phyloP scores from a whole-genome alignment of 2,888 invertebrate species.

The Drosophila nigricruria region DNA sequence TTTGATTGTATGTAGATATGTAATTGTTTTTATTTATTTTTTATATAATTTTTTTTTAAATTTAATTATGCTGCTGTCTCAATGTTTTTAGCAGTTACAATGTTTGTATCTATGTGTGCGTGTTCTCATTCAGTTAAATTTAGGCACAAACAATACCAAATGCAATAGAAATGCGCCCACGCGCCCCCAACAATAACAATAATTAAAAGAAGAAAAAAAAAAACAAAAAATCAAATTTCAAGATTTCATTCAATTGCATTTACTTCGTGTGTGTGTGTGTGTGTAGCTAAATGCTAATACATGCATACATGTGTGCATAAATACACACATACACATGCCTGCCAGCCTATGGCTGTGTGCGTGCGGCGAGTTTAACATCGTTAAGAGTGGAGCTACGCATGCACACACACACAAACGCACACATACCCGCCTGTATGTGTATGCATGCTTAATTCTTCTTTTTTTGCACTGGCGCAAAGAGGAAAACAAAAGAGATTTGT shows the following conservation, averaged over 20 bases:
- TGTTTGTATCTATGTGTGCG: conserved; percentile 11
- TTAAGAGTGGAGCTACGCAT: conserved; percentile 18
- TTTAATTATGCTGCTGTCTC: conserved; percentile 28
- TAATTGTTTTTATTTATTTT: conserved; percentile 28
- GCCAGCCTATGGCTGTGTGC: too few relatives aligned
- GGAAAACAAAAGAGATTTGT: conserved; percentile 21
- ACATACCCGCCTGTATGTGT: neutral
- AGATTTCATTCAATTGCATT: conserved; percentile 41
- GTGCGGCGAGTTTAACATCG: conserved; percentile 14
- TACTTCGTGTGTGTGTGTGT: conserved; percentile 9
- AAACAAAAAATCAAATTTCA: conserved; percentile 9
- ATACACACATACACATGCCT: neutral
- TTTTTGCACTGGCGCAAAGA: conserved; percentile 12
- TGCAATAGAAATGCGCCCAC: conserved; percentile 22
- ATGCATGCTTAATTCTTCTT: conserved; percentile 3
- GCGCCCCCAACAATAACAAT: conserved; percentile 15
- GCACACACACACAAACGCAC: conserved; percentile 2
- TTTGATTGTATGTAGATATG: conserved; percentile 23
- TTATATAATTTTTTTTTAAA: conserved; percentile 22
- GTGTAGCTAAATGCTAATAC: conserved; percentile 31
- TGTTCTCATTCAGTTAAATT: conserved; percentile 46
- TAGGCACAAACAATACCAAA: conserved; percentile 21
- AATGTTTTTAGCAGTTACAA: conserved; percentile 12
- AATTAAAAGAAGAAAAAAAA: conserved; percentile 1
- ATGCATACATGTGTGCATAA: conserved; percentile 10